These are phyloP conservation scores for Bos indicus DNA, from an alignment of 2,113 vertebrate genomes.

Conservation along the genomic window DNA sequence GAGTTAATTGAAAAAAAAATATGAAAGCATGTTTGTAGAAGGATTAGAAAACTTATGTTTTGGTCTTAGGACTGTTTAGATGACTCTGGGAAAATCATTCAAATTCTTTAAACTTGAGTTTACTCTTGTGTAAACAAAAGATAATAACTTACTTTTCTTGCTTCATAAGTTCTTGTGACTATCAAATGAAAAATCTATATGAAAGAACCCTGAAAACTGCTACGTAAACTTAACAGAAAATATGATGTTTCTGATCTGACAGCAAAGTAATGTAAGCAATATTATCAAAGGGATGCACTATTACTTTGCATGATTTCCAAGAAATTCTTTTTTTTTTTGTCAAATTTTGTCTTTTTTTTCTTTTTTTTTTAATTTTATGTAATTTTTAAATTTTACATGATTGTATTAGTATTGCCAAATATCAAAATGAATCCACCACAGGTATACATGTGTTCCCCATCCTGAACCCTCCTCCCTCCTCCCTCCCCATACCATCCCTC, in stretches of 20 bases:
- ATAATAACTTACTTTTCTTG: background rate
- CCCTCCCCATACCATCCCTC: no score
- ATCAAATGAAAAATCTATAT: background rate
- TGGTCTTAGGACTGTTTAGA: background rate
- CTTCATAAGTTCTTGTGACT: background rate
- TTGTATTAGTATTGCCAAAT: no score
- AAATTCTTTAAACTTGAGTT: background rate
- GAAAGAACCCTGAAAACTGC: background rate
- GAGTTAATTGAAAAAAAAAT: slow-evolving; percentile 67
- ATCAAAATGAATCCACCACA: no score
- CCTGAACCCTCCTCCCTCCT: no score
- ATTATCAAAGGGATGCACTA: background rate
- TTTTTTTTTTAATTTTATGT: no score
- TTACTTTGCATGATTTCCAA: background rate
- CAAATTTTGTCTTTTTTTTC: no score
- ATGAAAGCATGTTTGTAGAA: slow-evolving; percentile 24
- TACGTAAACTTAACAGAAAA: background rate
- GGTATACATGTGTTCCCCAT: no score
- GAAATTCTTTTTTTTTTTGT: background rate
- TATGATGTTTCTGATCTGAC: background rate
- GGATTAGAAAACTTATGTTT: background rate
- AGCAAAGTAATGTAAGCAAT: background rate
- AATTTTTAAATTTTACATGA: no score
- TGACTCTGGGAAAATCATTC: background rate
- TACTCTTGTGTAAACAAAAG: background rate